A percentile compares a stretch with the other conserved stretches of the same genome.
Evolutionary conservation across 2,888 invertebrate genomes (phyloP).

Genomic region (Drosophila nr. fundita): DNA sequence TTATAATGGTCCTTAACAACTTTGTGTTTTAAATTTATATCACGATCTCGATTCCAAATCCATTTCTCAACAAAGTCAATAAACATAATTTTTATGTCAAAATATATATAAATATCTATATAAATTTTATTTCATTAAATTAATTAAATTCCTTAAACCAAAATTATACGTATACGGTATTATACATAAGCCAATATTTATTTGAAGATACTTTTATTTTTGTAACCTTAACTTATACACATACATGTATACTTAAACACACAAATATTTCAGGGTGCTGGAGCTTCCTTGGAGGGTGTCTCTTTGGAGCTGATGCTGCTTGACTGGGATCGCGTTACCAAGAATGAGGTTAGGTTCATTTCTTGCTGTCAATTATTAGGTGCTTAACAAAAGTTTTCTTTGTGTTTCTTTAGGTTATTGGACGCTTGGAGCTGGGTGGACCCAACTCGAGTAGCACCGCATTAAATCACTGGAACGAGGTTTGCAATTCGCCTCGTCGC

Average conservation of each 20-base stretch:
- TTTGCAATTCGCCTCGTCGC: constrained; percentile 97
- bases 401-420: constrained; percentile 90
- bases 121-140: background rate
- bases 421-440: constrained; percentile 96
- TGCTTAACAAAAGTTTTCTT: background rate
- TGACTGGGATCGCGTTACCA: constrained; percentile 99
- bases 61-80: background rate
- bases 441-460: constrained; percentile 92
- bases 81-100: background rate
- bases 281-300: constrained; percentile 84
- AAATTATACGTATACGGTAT: background rate
- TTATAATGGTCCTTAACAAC: no score
- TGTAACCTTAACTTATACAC: background rate
- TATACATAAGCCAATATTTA: background rate
- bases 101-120: no score
- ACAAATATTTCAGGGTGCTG: constrained; percentile 79
- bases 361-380: background rate
- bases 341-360: constrained; percentile 92
- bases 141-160: background rate
- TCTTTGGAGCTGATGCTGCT: constrained; percentile 86
- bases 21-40: background rate
- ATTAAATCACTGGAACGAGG: constrained; percentile 98
- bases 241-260: background rate
- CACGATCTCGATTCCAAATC: background rate
- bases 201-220: background rate